Conservation (phyloP, 2,888 invertebrate genomes). For the Tridacna crocea region DNA sequence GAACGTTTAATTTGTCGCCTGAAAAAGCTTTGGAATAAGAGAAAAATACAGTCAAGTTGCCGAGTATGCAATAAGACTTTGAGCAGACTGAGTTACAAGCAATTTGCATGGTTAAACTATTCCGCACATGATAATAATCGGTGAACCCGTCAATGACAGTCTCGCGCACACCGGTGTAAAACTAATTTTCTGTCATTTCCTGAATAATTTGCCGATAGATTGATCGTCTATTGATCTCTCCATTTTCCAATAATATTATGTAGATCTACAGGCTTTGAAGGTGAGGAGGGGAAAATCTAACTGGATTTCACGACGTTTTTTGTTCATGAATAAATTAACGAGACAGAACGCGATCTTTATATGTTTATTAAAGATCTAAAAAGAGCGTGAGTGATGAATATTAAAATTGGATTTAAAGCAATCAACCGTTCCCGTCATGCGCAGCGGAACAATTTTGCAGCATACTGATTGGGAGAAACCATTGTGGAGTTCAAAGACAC, state of each 20-base stretch:
- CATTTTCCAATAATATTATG: constrained; percentile 13
- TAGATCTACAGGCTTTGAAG: background rate
- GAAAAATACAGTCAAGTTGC: too few relatives aligned
- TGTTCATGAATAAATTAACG: constrained; percentile 3
- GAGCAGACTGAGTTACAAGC: too few relatives aligned
- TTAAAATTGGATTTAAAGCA: background rate
- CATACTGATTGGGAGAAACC: background rate
- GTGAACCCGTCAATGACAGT: background rate
- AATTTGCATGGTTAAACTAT: too few relatives aligned
- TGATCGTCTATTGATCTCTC: constrained; percentile 13
- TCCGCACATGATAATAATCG: too few relatives aligned
- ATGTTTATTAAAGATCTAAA: too few relatives aligned
- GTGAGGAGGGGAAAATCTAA: background rate
- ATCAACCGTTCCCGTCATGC: background rate
- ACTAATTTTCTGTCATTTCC: constrained; percentile 12
- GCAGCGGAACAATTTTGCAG: background rate
- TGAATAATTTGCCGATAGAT: background rate
- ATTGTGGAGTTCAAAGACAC: background rate
- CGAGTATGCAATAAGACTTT: too few relatives aligned
- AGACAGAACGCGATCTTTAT: background rate
- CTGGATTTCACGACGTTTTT: background rate
- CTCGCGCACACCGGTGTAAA: background rate
- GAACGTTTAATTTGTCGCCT: too few relatives aligned
- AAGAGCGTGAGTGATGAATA: too few relatives aligned
- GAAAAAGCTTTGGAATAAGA: too few relatives aligned